Evolutionary conservation across 2,888 invertebrate genomes (phyloP).

Genomic region (Acrocyrtus sp.): DNA sequence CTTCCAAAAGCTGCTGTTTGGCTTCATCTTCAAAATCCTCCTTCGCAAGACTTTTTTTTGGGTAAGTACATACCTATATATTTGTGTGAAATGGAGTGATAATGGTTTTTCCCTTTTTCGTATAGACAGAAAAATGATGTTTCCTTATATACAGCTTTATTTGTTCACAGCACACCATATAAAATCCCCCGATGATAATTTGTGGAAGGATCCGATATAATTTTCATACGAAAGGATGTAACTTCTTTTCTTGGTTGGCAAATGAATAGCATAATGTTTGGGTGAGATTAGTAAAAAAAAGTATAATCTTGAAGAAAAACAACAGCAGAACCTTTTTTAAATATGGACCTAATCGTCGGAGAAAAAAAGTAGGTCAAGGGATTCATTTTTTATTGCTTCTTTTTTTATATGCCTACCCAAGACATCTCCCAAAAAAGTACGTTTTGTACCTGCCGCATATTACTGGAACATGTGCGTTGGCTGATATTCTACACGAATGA

Average conservation of each 20-base stretch:
- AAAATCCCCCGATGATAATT: neutral
- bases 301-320: too few relatives aligned
- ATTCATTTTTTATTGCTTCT: constrained; percentile 20
- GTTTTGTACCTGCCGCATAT: neutral
- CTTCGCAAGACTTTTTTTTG: neutral
- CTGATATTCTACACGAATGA: constrained; percentile 18
- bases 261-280: constrained; percentile 14
- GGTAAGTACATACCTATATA: neutral
- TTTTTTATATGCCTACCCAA: neutral
- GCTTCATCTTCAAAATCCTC: too few relatives aligned
- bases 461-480: constrained; percentile 39
- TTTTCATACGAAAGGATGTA: constrained; percentile 30
- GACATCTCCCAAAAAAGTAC: neutral
- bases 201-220: constrained; percentile 23
- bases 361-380: constrained; percentile 36
- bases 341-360: neutral
- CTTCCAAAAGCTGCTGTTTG: too few relatives aligned
- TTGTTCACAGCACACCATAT: neutral
- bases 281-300: constrained; percentile 18
- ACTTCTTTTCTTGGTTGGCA: constrained; percentile 13
- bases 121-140: constrained; percentile 23
- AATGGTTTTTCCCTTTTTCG: too few relatives aligned
- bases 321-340: constrained; percentile 29
- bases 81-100: neutral
- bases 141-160: constrained; percentile 13